These are phyloP conservation scores for Spheniscus mendiculus DNA, from an alignment of 2,113 vertebrate genomes.

Conservation along the genomic window DNA sequence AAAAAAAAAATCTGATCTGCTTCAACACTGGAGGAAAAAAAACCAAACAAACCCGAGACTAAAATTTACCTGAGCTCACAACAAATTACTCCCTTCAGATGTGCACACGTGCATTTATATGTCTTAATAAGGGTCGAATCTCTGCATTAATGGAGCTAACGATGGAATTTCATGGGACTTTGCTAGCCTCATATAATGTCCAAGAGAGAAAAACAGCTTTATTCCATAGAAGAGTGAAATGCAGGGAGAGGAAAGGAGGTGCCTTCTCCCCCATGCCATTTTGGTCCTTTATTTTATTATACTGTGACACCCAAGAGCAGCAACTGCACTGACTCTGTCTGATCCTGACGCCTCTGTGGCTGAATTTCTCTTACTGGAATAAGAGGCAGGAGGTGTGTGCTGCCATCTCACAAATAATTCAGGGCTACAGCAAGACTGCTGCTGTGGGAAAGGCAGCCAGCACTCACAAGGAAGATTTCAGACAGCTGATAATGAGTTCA, in stretches of 20 bases:
- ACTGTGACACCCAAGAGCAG: neutral
- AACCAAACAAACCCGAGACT: neutral
- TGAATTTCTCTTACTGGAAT: neutral
- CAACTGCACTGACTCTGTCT: neutral
- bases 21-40: neutral
- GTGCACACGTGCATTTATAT: neutral
- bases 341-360: neutral
- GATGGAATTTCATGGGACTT: neutral
- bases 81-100: neutral
- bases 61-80: neutral
- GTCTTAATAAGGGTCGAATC: neutral
- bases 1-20: neutral
- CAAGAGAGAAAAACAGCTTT: neutral
- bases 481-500: slow-evolving; percentile 46
- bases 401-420: neutral
- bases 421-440: neutral
- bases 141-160: neutral
- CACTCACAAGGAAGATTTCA: slow-evolving; percentile 49
- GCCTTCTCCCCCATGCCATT: neutral
- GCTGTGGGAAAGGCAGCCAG: slow-evolving; percentile 1
- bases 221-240: neutral
- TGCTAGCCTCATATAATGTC: neutral
- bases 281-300: neutral
- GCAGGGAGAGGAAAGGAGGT: neutral
- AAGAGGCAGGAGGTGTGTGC: neutral